Evolutionary conservation across 1,140 invertebrate genomes (phyloP), one percentile per base, ranked within the genome.

Genomic region (Magallana gigas): DNA sequence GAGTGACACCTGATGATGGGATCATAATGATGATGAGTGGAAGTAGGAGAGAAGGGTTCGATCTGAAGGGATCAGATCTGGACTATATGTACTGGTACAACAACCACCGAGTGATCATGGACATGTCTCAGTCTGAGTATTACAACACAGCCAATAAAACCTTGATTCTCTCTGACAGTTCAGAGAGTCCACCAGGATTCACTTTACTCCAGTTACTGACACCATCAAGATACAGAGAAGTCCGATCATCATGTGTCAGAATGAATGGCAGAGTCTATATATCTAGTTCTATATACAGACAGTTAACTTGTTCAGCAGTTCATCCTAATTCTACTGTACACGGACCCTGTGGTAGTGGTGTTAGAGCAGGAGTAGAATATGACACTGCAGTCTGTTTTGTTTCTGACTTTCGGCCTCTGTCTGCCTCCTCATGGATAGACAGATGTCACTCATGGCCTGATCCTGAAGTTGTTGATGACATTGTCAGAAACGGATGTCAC

Each of bases 141-240:
- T 12, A 62, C 60, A 62, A 62, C 60, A 62, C 60, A 5, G 14
- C 60, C 14, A 62, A n/a, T n/a, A 62, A 11, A 16, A 12, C 8
- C 36, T 36, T 36, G 36, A 36, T 62, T 12, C 14, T 62, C n/a
- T 14, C 60, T 62, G 60, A 62, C 60, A n/a, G 5, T 62, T 62
- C 60, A 14, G 60, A 62, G 14, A 62, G 60, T 62, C 16, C 60
- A 62, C 60, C 60, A 62, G 60, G 60, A n/a, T 62, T 16, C n/a
- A 62, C 60, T 16, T 62, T 62, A 14, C 60, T 62, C n/a, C 60
- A 62, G n/a, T 62, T 62, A 62, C 60, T n/a, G 60, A 62, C 60
- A 62, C 60, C 60, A 12, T 6, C 23, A 23, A 23, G 23, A 14
- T 62, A n/a, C 60, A 0, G 14, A n/a, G 60, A 62, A 62, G 16